A percentile compares a stretch with the other conserved stretches of the same genome.
These are phyloP conservation scores for Dorcus parallelipipedus DNA, from an alignment of 2,888 invertebrate genomes.

Conservation along the genomic window DNA sequence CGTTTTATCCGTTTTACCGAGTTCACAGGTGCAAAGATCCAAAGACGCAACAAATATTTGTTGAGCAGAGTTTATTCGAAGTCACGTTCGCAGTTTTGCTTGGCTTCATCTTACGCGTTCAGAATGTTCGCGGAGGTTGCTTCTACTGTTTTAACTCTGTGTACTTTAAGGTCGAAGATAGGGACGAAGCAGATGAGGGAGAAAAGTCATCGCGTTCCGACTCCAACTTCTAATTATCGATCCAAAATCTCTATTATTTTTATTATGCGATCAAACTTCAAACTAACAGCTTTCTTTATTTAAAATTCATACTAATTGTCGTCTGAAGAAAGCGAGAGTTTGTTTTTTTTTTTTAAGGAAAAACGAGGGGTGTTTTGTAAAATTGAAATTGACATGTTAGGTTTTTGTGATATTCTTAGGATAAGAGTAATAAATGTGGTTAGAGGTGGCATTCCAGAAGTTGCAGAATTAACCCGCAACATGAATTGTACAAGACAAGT, in stretches of 20 bases:
- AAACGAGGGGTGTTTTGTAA: conserved; percentile 1
- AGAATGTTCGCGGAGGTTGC: conserved; percentile 38
- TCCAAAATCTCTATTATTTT: too few relatives aligned
- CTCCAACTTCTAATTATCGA: neutral
- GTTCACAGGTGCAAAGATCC: conserved; percentile 46
- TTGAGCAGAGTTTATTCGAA: conserved; percentile 46
- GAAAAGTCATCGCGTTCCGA: conserved; percentile 14
- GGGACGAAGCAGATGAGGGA: conserved; percentile 31
- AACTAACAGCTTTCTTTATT: too few relatives aligned
- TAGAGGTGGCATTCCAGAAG: conserved; percentile 21
- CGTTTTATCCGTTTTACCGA: conserved; percentile 23
- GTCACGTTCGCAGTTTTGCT: conserved; percentile 48
- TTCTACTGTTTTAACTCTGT: conserved; percentile 34
- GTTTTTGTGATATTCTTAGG: conserved; percentile 7
- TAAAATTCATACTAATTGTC: too few relatives aligned
- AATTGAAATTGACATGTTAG: too few relatives aligned
- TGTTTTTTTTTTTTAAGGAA: conserved; percentile 22
- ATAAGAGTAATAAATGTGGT: conserved; percentile 23
- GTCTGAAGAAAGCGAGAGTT: neutral
- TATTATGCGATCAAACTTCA: too few relatives aligned
- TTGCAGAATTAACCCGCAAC: conserved; percentile 35
- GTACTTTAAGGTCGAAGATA: conserved; percentile 35
- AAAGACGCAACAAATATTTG: conserved; percentile 49
- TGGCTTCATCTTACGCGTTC: conserved; percentile 46
- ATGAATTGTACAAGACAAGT: conserved; percentile 44